phyloP scores from a whole-genome alignment of 2,888 invertebrate species.

The Taenaris catops region DNA sequence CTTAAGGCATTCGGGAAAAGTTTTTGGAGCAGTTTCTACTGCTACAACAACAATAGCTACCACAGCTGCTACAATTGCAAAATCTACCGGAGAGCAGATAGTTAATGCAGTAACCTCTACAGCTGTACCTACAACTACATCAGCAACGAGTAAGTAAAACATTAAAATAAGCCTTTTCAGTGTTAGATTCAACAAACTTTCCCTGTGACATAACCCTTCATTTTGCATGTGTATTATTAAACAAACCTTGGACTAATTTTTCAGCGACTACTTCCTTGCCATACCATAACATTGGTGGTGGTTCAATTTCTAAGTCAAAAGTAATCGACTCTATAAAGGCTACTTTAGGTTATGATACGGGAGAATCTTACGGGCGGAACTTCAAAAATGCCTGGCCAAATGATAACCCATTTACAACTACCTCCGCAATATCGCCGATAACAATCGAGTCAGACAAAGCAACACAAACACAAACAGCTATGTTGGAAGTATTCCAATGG shows the following conservation, averaged over 20 bases:
- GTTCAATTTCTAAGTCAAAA: conserved; percentile 68
- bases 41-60: conserved; percentile 73
- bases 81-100: conserved; percentile 57
- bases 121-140: conserved; percentile 60
- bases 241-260: conserved; percentile 45
- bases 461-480: conserved; percentile 70
- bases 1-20: conserved; percentile 86
- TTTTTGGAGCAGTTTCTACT: conserved; percentile 79
- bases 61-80: conserved; percentile 60
- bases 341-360: conserved; percentile 68
- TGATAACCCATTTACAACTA: conserved; percentile 73
- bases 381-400: conserved; percentile 69
- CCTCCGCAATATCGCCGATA: conserved; percentile 61
- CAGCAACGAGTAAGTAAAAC: conserved; percentile 69
- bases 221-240: conserved; percentile 56
- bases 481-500: conserved; percentile 76
- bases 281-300: conserved; percentile 67
- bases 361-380: conserved; percentile 57
- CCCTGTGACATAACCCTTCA: conserved; percentile 4
- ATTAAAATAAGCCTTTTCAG: conserved; percentile 18
- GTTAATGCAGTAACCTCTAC: conserved; percentile 56
- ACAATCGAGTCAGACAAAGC: conserved; percentile 65
- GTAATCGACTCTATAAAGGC: conserved; percentile 71
- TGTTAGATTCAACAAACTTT: conserved; percentile 7
- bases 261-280: conserved; percentile 71